Evolutionary conservation across 2,888 invertebrate genomes (phyloP).

Genomic region (Anarsia innoxiella): DNA sequence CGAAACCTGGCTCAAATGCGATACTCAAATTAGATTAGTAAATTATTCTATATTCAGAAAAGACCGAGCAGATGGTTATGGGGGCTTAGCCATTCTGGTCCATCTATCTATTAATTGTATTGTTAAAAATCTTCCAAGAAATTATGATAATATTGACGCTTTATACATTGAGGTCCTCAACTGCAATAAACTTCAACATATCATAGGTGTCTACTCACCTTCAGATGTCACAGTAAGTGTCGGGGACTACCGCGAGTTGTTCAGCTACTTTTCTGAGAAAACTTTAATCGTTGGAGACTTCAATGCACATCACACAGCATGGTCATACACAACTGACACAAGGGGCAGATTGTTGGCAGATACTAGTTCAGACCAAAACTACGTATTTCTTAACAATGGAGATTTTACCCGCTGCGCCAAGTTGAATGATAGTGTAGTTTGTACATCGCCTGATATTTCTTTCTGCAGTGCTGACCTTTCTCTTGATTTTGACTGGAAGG

Average conservation of each 20-base stretch:
- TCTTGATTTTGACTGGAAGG: background rate
- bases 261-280: background rate
- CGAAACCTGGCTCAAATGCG: constrained; percentile 10
- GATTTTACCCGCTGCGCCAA: background rate
- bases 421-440: constrained; percentile 1
- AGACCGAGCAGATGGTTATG: constrained; percentile 11
- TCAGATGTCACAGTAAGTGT: background rate
- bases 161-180: constrained; percentile 7
- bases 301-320: background rate
- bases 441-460: constrained; percentile 2
- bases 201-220: constrained; percentile 6
- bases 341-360: background rate
- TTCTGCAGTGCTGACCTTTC: constrained; percentile 5
- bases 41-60: constrained; percentile 11
- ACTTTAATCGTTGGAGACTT: background rate
- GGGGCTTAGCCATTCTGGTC: constrained; percentile 10
- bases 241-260: constrained; percentile 1
- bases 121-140: background rate
- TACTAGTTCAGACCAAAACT: background rate
- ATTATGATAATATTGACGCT: constrained; percentile 9
- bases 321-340: constrained; percentile 2
- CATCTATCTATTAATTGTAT: constrained; percentile 11
- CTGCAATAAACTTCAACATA: background rate
- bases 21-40: constrained; percentile 2
- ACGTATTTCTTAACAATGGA: background rate